Evolutionary conservation across 2,113 vertebrate species (phyloP).

Genomic region (Lepus timidus): DNA sequence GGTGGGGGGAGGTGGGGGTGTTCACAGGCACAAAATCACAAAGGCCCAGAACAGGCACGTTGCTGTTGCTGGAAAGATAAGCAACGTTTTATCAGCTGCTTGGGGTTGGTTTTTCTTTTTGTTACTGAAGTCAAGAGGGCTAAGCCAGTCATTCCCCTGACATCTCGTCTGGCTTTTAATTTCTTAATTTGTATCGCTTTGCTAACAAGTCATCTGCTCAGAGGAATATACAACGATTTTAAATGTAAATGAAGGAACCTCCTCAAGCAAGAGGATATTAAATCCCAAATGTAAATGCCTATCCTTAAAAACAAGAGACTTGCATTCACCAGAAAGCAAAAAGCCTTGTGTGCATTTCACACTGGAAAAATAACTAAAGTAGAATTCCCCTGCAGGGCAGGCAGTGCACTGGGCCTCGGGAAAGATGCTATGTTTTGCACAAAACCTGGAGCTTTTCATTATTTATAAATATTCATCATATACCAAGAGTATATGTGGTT

Average conservation of each 20-base stretch:
- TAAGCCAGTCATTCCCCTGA: not conserved
- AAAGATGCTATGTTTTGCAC: conserved; percentile 3
- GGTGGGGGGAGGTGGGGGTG: too few species aligned
- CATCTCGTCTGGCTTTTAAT: not conserved
- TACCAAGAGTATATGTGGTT: not conserved
- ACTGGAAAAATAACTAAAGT: conserved; percentile 51
- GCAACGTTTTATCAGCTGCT: not conserved
- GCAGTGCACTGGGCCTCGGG: not conserved
- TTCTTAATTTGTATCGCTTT: conserved; percentile 19
- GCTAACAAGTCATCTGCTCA: not conserved
- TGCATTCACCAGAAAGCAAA: conserved; percentile 48
- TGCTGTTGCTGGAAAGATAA: not conserved
- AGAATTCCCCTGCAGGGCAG: not conserved
- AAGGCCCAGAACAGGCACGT: not conserved
- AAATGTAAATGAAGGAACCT: conserved; percentile 32
- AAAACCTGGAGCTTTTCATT: conserved; percentile 28
- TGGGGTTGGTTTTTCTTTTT: not conserved
- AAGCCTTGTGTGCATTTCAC: not conserved
- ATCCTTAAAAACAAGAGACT: conserved; percentile 18
- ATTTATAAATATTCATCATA: conserved; percentile 58
- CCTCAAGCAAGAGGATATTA: not conserved
- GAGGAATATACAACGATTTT: not conserved
- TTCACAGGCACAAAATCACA: not conserved
- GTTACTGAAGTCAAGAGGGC: not conserved
- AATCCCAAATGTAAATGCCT: not conserved